Evolutionary conservation across 2,797 vertebrate genomes (phyloP), one percentile per base, ranked within the genome.

Genomic region (Ataeniobius toweri): DNA sequence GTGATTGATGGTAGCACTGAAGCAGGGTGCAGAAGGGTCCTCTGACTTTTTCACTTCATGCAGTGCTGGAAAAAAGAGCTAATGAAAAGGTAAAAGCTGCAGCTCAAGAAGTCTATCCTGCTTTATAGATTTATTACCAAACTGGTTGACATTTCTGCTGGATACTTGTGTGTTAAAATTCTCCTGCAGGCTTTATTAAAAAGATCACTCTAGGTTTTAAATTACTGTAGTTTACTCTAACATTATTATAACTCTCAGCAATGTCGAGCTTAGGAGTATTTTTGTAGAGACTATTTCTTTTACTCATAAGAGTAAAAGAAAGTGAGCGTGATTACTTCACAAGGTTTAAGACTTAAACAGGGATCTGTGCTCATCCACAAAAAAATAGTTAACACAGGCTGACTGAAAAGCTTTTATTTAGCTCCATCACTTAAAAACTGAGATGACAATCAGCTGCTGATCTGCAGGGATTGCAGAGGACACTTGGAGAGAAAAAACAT

Each of bases 401-500:
- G 59, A 73, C 48, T 22, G 75, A 83, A 56, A 69, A 71, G 46
- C 72, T 65, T 75, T 83, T 68, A 77, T 56, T 78, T 67, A 36
- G 56, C 9, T 13, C 78, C 80, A 77, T 74, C 58, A 74, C 70
- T 77, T 76, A 65, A 22, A 75, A 76, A 77, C 76, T 84, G 87
- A 89, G 75, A 85, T 79, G 73, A 48, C 68, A 75, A 82, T 83
- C 31, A 36, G 84, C 77, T 80, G 83, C 81, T 69, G 78, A 87
- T 82, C 71, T 72, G 77, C 61, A 14, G 61, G 76, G 59, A 76
- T 79, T 51, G 71, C 74, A 76, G 73, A 74, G 63, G 80, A 77
- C 84, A 86, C 83, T 79, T 81, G 83, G 79, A 84, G 84, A 88
- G 91, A 87, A 86, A 89, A 88, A 77, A 69, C 31, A 75, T 75